Base-by-base conservation (phyloP, 2,113 vertebrate species). In the Campylomormyrus tamandua region DNA sequence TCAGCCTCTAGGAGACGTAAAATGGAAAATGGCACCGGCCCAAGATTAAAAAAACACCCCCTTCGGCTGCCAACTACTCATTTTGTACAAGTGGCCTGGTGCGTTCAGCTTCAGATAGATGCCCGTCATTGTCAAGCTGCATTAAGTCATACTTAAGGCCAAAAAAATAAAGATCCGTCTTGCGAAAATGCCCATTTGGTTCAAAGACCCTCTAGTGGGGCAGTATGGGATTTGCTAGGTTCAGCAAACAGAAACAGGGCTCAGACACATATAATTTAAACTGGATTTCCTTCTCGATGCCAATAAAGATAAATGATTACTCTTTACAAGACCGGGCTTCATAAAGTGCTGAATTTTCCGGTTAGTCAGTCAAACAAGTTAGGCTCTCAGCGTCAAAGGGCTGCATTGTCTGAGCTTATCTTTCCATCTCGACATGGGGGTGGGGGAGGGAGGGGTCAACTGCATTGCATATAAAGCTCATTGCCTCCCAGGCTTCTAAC, bases 331-430 rank as follows among this genome's bases (percentile, higher is more conserved):
- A 77, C 48, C 3, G 10, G 21, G 35, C 62, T 66, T 52, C 58
- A 52, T 95, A 94, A 94, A 95, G 93, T 91, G 89, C 89, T 83
- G 70, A 39, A 46, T 42, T 88, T 84, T 90, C 88, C 80, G 87
- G 89, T 89, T 88, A 90, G 89, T 89, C 42, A 87, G 83, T 90
- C 4, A 83, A 66, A 93, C 89, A 90, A 88, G 53, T 27, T 74
- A 24, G 48, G 49, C 85, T 74, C 52, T 90, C 85, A 87, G 45
- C 3, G 85, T 95, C 91, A 95, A 94, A 95, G 94, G 93, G 45
- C 77, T 88, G 89, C 89, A 95, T 95, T 94, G 94, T 95, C 92
- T 92, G 87, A 83, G 90, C 92, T 95, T 95, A 96, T 96, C 95
- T 91, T 90, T 92, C 50, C 91, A 95, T 96, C 94, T 92, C 86